phyloP scores from a whole-genome alignment of 2,888 invertebrate genomes.

The Stratiomys singularior region DNA sequence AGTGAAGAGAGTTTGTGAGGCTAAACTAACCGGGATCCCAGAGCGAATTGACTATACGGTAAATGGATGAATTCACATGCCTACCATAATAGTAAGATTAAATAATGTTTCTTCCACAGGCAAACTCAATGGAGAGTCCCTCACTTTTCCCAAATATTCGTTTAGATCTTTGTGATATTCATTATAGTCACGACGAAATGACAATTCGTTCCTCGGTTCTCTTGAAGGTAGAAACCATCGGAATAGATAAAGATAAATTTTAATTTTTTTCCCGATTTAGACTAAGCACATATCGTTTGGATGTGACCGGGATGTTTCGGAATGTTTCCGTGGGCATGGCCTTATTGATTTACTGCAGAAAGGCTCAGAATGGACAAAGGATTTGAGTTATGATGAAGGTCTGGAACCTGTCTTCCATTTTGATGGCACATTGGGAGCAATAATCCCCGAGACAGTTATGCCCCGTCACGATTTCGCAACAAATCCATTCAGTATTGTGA shows the following conservation, averaged over 20 bases:
- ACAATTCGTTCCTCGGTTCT: conserved; percentile 62
- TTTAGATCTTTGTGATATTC: conserved; percentile 66
- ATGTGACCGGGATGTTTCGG: conserved; percentile 84
- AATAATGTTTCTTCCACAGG: conserved; percentile 54
- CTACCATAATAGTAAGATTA: not conserved
- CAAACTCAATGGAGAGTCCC: conserved; percentile 61
- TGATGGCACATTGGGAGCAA: conserved; percentile 91
- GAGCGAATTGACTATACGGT: conserved; percentile 65
- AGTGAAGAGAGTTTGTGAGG: conserved; percentile 82
- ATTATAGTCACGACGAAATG: conserved; percentile 61
- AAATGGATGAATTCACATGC: conserved; percentile 45
- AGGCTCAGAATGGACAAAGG: conserved; percentile 84
- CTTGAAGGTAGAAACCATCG: conserved; percentile 60
- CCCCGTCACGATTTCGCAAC: conserved; percentile 74
- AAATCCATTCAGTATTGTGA: conserved; percentile 87
- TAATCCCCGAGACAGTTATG: conserved; percentile 81
- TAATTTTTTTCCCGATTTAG: conserved; percentile 53
- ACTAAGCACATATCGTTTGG: conserved; percentile 89
- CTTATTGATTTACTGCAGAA: conserved; percentile 61
- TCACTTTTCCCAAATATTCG: conserved; percentile 63
- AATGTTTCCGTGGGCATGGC: conserved; percentile 59
- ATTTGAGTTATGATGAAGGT: conserved; percentile 84
- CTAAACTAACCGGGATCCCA: conserved; percentile 78
- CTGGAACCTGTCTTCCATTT: conserved; percentile 95
- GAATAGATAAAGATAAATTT: not conserved